These are phyloP conservation scores for Sphenodon punctatus DNA, from an alignment of 2,797 vertebrate genomes.

Conservation along the genomic window DNA sequence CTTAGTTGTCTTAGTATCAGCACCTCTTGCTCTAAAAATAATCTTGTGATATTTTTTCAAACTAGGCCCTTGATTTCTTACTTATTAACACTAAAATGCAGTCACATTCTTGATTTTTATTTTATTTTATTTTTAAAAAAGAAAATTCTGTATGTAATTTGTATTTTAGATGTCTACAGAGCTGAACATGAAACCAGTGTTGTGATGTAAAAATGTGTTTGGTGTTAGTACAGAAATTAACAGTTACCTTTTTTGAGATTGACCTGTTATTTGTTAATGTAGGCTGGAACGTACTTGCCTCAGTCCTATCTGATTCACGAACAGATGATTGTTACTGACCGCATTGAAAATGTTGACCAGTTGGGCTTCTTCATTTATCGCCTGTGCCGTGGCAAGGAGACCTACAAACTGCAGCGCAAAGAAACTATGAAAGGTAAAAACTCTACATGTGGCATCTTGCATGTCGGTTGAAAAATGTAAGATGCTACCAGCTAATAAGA, in stretches of 20 bases:
- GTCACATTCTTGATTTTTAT: not conserved
- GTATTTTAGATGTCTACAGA: not conserved
- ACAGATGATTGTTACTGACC: constrained; percentile 95
- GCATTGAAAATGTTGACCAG: constrained; percentile 88
- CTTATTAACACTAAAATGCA: not conserved
- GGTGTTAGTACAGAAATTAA: not conserved
- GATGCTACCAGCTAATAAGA: not conserved
- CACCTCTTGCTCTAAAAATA: accelerated
- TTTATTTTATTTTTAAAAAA: too few relatives aligned
- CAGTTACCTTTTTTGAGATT: constrained; percentile 8
- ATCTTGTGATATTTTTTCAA: not conserved
- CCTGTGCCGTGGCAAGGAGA: constrained; percentile 90
- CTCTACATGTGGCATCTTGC: accelerated
- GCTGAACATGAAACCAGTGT: not conserved
- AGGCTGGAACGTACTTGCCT: constrained; percentile 95
- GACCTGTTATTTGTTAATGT: constrained; percentile 36
- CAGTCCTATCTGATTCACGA: constrained; percentile 95
- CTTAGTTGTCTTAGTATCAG: accelerated
- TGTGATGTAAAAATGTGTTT: not conserved
- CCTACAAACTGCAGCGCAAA: constrained; percentile 91
- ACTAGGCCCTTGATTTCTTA: not conserved
- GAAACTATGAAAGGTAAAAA: constrained; percentile 78
- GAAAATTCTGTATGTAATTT: not conserved
- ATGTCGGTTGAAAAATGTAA: not conserved
- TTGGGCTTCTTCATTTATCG: constrained; percentile 92